Percentiles rank a stretch among this genome's conserved stretches.
Evolutionary conservation across 2,113 vertebrate species (phyloP).

Genomic region (Calonectris borealis): DNA sequence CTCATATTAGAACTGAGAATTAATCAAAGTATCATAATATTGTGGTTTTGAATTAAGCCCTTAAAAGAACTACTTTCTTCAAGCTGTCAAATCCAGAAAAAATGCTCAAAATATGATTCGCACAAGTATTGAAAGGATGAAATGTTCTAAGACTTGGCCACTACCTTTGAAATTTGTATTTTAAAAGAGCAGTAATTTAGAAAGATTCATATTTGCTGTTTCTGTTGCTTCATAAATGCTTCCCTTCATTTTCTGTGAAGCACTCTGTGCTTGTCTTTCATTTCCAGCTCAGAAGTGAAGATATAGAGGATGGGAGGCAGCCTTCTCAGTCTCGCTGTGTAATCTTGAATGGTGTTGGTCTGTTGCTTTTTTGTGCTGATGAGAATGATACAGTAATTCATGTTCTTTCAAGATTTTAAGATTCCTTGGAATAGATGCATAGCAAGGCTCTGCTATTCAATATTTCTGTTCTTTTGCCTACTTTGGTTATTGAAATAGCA

Average conservation of each 20-base stretch:
- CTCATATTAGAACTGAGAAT: neutral
- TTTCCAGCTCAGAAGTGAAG: neutral
- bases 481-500: neutral
- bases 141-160: neutral
- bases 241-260: neutral
- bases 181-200: neutral
- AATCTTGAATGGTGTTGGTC: neutral
- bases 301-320: rapidly evolving
- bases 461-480: neutral
- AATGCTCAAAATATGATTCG: neutral
- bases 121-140: neutral
- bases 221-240: neutral
- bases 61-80: neutral
- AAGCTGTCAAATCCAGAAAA: neutral
- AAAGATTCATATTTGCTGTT: neutral
- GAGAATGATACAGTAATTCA: neutral
- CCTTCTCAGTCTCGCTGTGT: neutral
- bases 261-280: neutral
- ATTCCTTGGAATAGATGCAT: neutral
- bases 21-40: neutral
- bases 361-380: neutral
- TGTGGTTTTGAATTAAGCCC: neutral
- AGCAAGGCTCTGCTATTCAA: neutral
- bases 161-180: neutral
- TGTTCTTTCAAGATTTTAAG: neutral